Evolutionary conservation across 2,797 vertebrate genomes (phyloP).

Genomic region (Bradypodion ventrale): DNA sequence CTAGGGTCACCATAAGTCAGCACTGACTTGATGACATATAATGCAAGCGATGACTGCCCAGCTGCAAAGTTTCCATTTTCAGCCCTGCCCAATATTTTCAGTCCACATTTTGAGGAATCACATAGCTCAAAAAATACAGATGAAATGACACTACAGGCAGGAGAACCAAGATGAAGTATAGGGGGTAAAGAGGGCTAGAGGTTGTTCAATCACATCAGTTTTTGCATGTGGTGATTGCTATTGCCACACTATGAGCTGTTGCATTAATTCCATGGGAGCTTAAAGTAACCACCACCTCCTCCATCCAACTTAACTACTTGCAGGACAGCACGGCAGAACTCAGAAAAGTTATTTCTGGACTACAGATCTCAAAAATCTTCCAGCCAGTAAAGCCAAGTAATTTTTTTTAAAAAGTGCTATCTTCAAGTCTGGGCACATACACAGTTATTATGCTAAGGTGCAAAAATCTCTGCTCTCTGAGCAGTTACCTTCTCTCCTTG

Average conservation of each 20-base stretch:
- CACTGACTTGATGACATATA: too few species aligned
- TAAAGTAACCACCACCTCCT: background rate
- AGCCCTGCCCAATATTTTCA: background rate
- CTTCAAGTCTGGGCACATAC: background rate
- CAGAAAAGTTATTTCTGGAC: too few species aligned
- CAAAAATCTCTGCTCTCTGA: background rate
- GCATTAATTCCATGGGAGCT: background rate
- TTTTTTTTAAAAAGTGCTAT: too few species aligned
- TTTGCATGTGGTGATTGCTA: background rate
- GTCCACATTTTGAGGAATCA: background rate
- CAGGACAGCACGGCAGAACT: background rate
- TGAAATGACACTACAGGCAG: background rate
- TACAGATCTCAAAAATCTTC: too few species aligned
- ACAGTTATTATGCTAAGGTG: background rate
- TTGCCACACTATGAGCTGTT: background rate
- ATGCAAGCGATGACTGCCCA: too few species aligned
- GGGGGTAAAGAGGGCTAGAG: background rate
- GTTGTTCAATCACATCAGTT: background rate
- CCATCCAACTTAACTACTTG: too few species aligned
- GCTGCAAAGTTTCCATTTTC: background rate
- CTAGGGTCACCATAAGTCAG: too few species aligned
- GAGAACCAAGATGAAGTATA: background rate
- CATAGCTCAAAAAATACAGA: background rate
- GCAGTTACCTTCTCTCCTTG: background rate
- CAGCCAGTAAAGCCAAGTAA: too few species aligned